Conservation (phyloP, 2,797 vertebrate genomes). For the Characodon lateralis region DNA sequence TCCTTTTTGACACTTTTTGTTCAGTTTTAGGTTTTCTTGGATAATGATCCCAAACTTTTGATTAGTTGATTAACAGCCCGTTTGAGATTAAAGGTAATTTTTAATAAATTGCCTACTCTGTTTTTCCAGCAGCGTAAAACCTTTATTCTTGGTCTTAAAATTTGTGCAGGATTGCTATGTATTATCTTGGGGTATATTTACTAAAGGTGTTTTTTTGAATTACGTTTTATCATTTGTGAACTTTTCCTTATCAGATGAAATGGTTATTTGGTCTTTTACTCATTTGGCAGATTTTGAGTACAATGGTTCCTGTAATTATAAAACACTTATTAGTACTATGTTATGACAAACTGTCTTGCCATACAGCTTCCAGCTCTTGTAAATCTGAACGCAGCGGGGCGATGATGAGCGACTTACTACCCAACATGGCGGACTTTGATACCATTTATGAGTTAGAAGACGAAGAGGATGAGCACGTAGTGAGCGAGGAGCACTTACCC, state of each 20-base stretch:
- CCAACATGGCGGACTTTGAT: constrained; percentile 99
- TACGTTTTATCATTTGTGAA: background rate
- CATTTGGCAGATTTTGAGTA: background rate
- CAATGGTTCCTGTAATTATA: background rate
- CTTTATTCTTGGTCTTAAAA: background rate
- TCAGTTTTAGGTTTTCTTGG: background rate
- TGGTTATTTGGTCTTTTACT: background rate
- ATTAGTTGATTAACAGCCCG: background rate
- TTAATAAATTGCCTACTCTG: background rate
- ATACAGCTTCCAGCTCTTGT: background rate
- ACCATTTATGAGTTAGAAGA: constrained; percentile 97
- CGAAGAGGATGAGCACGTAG: constrained; percentile 90
- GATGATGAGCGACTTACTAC: constrained; percentile 92
- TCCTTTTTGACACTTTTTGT: background rate
- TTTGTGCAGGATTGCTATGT: background rate
- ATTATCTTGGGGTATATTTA: background rate
- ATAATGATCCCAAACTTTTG: background rate
- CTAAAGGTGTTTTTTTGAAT: background rate
- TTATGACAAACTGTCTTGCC: background rate
- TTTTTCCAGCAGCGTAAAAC: rapidly evolving
- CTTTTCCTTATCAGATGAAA: background rate
- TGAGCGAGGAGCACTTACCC: constrained; percentile 88
- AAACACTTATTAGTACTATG: background rate
- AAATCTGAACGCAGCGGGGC: background rate
- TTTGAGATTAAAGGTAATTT: no score